Base-by-base conservation (phyloP, 2,888 invertebrate species). In the Myopa testacea region DNA sequence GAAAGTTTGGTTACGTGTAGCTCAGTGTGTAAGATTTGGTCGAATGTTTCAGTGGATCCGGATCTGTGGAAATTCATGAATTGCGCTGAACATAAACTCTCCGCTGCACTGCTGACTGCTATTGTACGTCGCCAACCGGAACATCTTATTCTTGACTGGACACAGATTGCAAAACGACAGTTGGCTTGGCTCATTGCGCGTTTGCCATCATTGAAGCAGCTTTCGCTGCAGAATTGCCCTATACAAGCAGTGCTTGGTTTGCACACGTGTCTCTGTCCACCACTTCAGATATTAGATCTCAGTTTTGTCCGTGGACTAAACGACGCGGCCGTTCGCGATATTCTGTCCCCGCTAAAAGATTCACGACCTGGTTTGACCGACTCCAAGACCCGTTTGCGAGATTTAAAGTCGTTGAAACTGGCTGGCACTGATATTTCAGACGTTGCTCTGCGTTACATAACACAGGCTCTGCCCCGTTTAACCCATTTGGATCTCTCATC, bases 381-480 rank as follows among this genome's bases (percentile, higher is more conserved):
- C 84, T 93, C 93, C 58, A 93, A 94, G 81, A 94, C 94, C 19
- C 92, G 95, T 8, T 91, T 98, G 60, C 93, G 95, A 63, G 94
- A 95, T 82, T 90, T 98, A 50, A 92, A 93, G 81, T 93, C 92
- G 76, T 90, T 98, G 26, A 92, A 93, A 80, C 90, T 98, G 75
- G 94, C 96, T 38, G 97, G 97, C 14, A 96, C 96, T 0, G 96
- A 97, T 84, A 93, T 98, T 80, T 95, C 96, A 0, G 98, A 98
- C 87, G 94, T 96, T n/a, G 88, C 88, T 0, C 82, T 89, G 79
- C 91, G 94, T 14, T 94, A 94, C 83, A 92, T 94, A 8, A 93
- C 93, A 0, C 93, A 96, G 90, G 94, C 95, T 81, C 87, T 96
- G 77, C 95, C 95, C 0, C 92, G 92, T 83, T 90, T 98, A 75